Percentiles rank a stretch among this genome's conserved stretches.
These are phyloP conservation scores for Mythimna pallens DNA, from an alignment of 2,888 invertebrate genomes.

Conservation along the genomic window DNA sequence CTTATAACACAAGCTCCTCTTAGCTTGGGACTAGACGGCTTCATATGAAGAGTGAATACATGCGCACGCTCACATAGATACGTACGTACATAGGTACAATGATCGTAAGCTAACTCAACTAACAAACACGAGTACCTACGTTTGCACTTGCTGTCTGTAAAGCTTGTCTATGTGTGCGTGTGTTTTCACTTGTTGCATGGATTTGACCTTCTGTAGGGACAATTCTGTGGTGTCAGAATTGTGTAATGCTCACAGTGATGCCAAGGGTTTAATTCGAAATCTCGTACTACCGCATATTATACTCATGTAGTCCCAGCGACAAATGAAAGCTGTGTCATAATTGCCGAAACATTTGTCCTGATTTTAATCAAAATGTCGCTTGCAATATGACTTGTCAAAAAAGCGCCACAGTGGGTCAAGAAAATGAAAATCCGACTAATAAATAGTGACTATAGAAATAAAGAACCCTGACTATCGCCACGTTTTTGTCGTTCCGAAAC, in stretches of 20 bases:
- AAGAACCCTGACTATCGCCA: too few relatives aligned
- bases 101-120: background rate
- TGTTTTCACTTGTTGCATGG: background rate
- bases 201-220: background rate
- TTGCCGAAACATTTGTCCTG: slow-evolving; percentile 8
- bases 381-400: background rate
- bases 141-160: background rate
- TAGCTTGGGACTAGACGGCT: background rate
- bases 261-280: slow-evolving; percentile 28
- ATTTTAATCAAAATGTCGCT: slow-evolving; percentile 11
- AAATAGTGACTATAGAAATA: too few relatives aligned
- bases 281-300: slow-evolving; percentile 3
- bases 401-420: background rate
- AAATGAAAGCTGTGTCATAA: background rate
- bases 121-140: too few relatives aligned
- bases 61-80: background rate
- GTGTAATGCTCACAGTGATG: slow-evolving; percentile 9
- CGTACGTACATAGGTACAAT: background rate
- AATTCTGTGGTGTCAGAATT: background rate
- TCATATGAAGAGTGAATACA: background rate
- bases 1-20: too few relatives aligned
- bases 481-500: too few relatives aligned
- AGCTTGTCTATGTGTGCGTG: background rate
- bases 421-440: too few relatives aligned
- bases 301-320: slow-evolving; percentile 14